Percentiles rank a stretch among this genome's conserved stretches.
Evolutionary conservation across 1,140 invertebrate genomes (phyloP).

Genomic region (Dendroctonus valens): DNA sequence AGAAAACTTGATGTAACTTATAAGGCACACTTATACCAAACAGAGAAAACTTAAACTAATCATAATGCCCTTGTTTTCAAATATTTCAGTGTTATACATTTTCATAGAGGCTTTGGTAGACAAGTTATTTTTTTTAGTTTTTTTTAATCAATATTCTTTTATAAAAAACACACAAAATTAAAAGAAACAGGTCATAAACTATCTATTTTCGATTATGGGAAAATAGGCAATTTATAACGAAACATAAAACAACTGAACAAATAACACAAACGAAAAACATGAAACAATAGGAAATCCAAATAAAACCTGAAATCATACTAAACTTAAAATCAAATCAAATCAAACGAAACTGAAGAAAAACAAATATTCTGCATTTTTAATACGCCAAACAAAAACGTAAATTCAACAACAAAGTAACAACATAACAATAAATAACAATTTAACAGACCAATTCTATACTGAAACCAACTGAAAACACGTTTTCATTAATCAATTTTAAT

Average conservation of each 20-base stretch:
- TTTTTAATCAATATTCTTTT: constrained; percentile 20
- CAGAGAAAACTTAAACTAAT: not conserved
- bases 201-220: not conserved
- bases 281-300: constrained; percentile 23
- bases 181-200: constrained; percentile 8
- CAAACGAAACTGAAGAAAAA: constrained; percentile 9
- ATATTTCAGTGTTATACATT: not conserved
- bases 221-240: constrained; percentile 3
- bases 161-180: constrained; percentile 22
- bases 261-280: constrained; percentile 11
- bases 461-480: too few relatives aligned
- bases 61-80: not conserved
- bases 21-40: constrained; percentile 30
- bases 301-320: constrained; percentile 16
- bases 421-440: constrained; percentile 8
- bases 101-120: constrained; percentile 1
- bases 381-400: constrained; percentile 33
- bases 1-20: not conserved
- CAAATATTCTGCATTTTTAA: constrained; percentile 28
- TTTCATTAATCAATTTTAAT: not conserved
- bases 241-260: constrained; percentile 12
- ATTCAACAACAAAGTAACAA: constrained; percentile 30
- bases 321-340: constrained; percentile 18
- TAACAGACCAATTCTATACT: not conserved
- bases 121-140: constrained; percentile 10